phyloP scores from a whole-genome alignment of 2,888 invertebrate genomes.

The Napeogenes sylphis region DNA sequence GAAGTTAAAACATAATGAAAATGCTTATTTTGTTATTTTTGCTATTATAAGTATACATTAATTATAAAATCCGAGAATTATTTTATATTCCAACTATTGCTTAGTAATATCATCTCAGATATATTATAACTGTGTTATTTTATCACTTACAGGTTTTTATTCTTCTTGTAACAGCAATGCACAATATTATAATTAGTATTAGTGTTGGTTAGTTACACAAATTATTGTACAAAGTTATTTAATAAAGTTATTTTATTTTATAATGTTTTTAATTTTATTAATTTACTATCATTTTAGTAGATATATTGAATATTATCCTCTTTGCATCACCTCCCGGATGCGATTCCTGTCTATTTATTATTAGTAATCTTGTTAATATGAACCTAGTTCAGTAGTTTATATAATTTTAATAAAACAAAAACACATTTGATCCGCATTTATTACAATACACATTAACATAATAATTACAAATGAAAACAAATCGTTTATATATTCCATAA shows the following conservation, averaged over 20 bases:
- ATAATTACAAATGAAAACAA: conserved; percentile 59
- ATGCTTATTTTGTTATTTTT: conserved; percentile 4
- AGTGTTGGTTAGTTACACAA: conserved; percentile 35
- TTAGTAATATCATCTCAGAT: not conserved
- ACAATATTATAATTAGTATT: conserved; percentile 14
- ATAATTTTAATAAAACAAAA: conserved; percentile 38
- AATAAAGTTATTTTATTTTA: conserved; percentile 56
- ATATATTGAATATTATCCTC: no score
- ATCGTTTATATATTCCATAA: conserved; percentile 50
- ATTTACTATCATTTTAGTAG: no score
- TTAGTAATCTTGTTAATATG: no score
- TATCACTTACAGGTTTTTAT: not conserved
- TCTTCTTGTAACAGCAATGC: not conserved
- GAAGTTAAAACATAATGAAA: no score
- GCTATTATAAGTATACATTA: conserved; percentile 8
- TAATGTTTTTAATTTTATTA: conserved; percentile 11
- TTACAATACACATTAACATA: conserved; percentile 67
- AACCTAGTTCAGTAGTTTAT: no score
- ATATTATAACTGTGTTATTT: not conserved
- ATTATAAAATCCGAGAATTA: conserved; percentile 5
- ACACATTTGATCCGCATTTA: conserved; percentile 66
- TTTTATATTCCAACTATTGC: not conserved
- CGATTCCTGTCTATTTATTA: no score
- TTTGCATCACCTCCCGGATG: no score
- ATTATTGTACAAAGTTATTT: conserved; percentile 66